Conservation (phyloP, 2,113 vertebrate species). For the Cercocebus atys region DNA sequence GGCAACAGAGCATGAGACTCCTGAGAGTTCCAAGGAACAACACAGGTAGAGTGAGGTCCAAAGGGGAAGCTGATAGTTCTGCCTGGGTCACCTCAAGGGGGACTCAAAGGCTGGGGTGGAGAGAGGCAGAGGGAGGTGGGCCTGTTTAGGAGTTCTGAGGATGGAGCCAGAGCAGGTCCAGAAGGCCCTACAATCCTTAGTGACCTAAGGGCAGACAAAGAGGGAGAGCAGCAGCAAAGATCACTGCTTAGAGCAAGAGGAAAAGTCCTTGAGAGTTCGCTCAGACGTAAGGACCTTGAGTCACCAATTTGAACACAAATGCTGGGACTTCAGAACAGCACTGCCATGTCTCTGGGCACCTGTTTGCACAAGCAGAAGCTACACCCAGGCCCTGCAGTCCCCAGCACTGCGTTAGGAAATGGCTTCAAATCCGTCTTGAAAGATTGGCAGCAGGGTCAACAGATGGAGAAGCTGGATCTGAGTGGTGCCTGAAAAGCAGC, state of each 20-base stretch:
- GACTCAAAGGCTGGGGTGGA: neutral
- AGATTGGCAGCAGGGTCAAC: constrained; percentile 9
- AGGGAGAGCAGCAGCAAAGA: neutral
- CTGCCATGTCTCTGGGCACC: neutral
- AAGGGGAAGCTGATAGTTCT: neutral
- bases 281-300: neutral
- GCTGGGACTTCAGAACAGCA: neutral
- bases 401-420: neutral
- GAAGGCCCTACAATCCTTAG: neutral
- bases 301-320: neutral
- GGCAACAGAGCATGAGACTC: neutral
- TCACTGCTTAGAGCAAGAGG: neutral
- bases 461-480: neutral
- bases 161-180: neutral
- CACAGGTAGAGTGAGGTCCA: neutral
- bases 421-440: neutral
- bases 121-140: neutral
- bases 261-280: neutral
- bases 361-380: neutral
- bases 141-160: neutral
- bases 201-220: neutral
- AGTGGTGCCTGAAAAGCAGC: neutral
- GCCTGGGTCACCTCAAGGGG: neutral
- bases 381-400: neutral
- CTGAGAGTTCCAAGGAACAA: too few relatives aligned